These are phyloP conservation scores for Paragorgia papillata DNA, from an alignment of 92 coral and sea anemone species.

Conservation along the genomic window DNA sequence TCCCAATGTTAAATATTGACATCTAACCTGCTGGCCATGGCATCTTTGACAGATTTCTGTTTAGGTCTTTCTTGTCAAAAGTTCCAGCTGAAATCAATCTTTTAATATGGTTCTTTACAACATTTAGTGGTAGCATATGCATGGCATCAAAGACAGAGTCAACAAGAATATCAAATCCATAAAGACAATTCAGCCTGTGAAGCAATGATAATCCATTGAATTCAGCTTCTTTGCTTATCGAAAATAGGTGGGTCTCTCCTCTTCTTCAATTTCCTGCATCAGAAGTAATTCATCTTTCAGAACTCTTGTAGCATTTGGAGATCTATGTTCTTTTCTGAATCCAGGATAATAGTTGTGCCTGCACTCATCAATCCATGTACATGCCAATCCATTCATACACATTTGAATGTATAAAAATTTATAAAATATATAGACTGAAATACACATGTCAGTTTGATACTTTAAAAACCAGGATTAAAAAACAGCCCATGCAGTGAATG, in stretches of 20 bases:
- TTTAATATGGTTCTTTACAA: slow-evolving; percentile 45
- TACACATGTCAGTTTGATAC: background rate
- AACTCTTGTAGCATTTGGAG: slow-evolving; percentile 51
- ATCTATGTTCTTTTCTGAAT: slow-evolving; percentile 58
- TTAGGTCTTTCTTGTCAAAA: too few relatives aligned
- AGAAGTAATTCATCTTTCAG: slow-evolving; percentile 55
- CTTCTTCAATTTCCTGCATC: slow-evolving; percentile 67
- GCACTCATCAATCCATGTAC: slow-evolving; percentile 52
- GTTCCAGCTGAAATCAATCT: too few relatives aligned
- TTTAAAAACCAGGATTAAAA: too few relatives aligned
- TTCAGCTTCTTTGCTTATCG: slow-evolving; percentile 59
- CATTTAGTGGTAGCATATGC: slow-evolving; percentile 65
- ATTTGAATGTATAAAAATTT: too few relatives aligned
- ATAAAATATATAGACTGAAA: too few relatives aligned
- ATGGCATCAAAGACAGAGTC: slow-evolving; percentile 72
- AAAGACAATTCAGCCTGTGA: slow-evolving; percentile 58
- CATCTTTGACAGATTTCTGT: slow-evolving; percentile 49
- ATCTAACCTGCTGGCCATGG: slow-evolving; percentile 59
- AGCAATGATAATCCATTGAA: slow-evolving; percentile 64
- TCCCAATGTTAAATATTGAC: too few relatives aligned
- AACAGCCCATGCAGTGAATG: too few relatives aligned
- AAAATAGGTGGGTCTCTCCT: slow-evolving; percentile 61
- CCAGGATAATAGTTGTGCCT: slow-evolving; percentile 58
- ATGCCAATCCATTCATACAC: too few relatives aligned
- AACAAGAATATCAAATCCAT: slow-evolving; percentile 58